These are phyloP conservation scores for Propithecus perrieri DNA, from an alignment of 2,797 vertebrate species.

Conservation along the genomic window DNA sequence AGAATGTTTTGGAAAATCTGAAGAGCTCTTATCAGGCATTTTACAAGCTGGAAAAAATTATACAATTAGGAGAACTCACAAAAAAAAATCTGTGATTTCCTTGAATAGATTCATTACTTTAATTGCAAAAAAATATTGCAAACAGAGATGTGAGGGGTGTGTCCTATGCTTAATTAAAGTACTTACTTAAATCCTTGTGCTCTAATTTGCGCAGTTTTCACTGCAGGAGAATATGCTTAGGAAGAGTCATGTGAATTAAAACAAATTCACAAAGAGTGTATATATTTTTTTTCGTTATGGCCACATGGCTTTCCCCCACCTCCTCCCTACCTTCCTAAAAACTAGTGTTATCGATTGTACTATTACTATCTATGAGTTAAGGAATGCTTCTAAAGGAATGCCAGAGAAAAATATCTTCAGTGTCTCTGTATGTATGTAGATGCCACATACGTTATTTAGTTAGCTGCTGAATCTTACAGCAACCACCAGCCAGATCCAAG, in stretches of 20 bases:
- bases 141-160: background rate
- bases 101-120: slow-evolving; percentile 50
- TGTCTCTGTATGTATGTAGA: slow-evolving; percentile 44
- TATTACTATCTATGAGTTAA: slow-evolving; percentile 32
- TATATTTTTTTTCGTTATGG: background rate
- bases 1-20: slow-evolving; percentile 18
- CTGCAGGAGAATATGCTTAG: background rate
- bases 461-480: slow-evolving; percentile 45
- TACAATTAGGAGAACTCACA: background rate
- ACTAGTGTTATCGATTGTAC: background rate
- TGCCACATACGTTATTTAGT: background rate
- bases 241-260: background rate
- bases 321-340: background rate
- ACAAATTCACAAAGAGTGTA: background rate
- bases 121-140: background rate
- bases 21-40: slow-evolving; percentile 27
- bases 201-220: background rate
- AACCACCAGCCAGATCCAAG: slow-evolving; percentile 74
- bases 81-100: slow-evolving; percentile 7
- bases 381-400: slow-evolving; percentile 62
- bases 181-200: background rate
- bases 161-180: background rate
- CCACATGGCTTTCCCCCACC: background rate
- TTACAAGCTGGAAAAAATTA: slow-evolving; percentile 51
- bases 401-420: slow-evolving; percentile 69